These are phyloP conservation scores for Tetrax tetrax DNA, from an alignment of 2,113 vertebrate species.

Conservation along the genomic window DNA sequence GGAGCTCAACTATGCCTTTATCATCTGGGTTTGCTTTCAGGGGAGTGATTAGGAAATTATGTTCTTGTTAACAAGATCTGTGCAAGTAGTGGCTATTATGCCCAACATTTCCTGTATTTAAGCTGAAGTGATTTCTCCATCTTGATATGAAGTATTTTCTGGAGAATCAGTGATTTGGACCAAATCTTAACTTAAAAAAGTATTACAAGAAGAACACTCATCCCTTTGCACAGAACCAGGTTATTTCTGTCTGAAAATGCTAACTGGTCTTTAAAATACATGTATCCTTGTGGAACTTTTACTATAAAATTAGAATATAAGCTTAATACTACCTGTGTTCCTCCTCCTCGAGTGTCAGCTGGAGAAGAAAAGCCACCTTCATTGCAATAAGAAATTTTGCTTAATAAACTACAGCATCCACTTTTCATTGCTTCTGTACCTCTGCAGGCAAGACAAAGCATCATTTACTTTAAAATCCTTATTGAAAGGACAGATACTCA, in stretches of 20 bases:
- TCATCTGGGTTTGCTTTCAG: constrained; percentile 51
- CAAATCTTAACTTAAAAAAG: neutral
- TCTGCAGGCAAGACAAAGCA: neutral
- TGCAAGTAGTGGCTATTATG: constrained; percentile 29
- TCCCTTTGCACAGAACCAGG: neutral
- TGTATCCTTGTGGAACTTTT: neutral
- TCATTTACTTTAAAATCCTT: neutral
- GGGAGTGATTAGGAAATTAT: constrained; percentile 56
- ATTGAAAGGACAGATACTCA: neutral
- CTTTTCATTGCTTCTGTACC: neutral
- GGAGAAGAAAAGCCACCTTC: neutral
- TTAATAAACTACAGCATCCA: neutral
- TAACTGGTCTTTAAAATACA: neutral
- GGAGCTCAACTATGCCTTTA: constrained; percentile 45
- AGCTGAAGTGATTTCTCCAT: constrained; percentile 10
- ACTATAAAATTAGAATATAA: neutral
- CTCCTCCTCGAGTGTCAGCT: neutral
- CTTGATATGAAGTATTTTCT: constrained; percentile 34
- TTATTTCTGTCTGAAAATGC: neutral
- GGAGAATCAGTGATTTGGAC: neutral
- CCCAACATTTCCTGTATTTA: constrained; percentile 54
- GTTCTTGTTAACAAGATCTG: constrained; percentile 59
- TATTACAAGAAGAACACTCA: neutral
- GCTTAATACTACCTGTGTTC: neutral
- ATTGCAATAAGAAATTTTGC: neutral